Percentiles rank a stretch among this genome's conserved stretches.
These are phyloP conservation scores for Parazoanthus swiftii DNA, from an alignment of 92 coral and sea anemone genomes.

Conservation along the genomic window DNA sequence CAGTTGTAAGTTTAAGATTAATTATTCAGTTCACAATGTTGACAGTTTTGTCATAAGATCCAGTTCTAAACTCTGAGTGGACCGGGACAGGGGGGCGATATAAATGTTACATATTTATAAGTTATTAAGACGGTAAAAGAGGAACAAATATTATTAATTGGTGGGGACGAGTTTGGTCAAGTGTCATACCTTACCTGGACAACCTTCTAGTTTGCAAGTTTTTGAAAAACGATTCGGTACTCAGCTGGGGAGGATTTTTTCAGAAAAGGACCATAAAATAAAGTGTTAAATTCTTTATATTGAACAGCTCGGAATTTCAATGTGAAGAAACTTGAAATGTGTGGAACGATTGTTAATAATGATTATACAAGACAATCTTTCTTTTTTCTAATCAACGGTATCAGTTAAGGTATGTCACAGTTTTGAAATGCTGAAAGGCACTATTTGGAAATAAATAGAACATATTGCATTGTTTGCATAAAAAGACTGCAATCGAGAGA, in stretches of 20 bases:
- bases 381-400: neutral
- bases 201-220: neutral
- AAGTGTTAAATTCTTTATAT: too few relatives aligned
- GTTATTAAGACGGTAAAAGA: neutral
- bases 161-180: neutral
- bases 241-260: too few relatives aligned
- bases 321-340: neutral
- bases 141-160: neutral
- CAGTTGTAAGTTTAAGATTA: neutral
- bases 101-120: conserved; percentile 31
- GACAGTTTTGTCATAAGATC: neutral
- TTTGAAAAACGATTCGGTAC: too few relatives aligned
- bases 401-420: neutral
- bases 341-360: neutral
- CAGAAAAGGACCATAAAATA: neutral
- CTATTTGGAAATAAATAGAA: neutral
- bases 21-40: neutral
- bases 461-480: neutral
- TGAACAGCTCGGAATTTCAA: neutral
- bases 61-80: conserved; percentile 24
- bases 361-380: neutral
- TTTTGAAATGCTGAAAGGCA: neutral
- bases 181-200: neutral
- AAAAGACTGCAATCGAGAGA: neutral
- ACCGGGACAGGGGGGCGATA: neutral